Evolutionary conservation across 2,797 vertebrate species (phyloP), one percentile per base, ranked within the genome.

Genomic region (Acipenser ruthenus): DNA sequence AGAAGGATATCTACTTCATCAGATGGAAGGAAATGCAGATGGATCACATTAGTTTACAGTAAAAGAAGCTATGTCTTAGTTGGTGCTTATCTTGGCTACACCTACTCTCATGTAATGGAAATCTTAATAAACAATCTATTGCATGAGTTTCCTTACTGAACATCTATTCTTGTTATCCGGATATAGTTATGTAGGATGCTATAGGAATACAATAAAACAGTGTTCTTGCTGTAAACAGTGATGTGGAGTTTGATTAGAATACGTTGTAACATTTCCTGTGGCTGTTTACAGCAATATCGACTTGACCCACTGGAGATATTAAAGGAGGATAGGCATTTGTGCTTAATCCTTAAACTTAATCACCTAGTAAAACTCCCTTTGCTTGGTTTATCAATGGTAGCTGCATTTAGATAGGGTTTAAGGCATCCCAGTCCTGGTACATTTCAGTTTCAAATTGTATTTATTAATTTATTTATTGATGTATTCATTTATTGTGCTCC

Each of bases 221-320:
- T n/a, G 55, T 58, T 58, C 55, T n/a, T 58, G 12, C 7, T 11
- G 55, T 58, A 58, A 58, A 58, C n/a, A 58, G 55, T n/a, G 55
- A 0, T 7, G 11, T 58, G 15, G 55, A n/a, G 55, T 58, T 58
- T 58, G 12, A 58, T n/a, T 58, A 58, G 55, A 58, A 13, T 58
- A 58, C 11, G n/a, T 58, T 58, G 55, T n/a, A 58, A 13, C 12
- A n/a, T 58, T 58, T 58, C 55, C 55, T 11, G 3, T 58, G n/a
- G 12, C 12, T 58, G 55, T 58, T 58, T 58, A 7, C 55, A 58
- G 55, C 55, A n/a, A 13, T 37, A 13, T 13, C 55, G 1, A 13
- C 55, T 15, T 58, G 55, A 58, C 55, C n/a, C 12, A 11, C 12
- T 58, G 12, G 55, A 37, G 55, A 58, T 58, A 58, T 58, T 58